Base-by-base conservation (phyloP, 2,113 vertebrate genomes). In the Mormyrus iriodes region DNA sequence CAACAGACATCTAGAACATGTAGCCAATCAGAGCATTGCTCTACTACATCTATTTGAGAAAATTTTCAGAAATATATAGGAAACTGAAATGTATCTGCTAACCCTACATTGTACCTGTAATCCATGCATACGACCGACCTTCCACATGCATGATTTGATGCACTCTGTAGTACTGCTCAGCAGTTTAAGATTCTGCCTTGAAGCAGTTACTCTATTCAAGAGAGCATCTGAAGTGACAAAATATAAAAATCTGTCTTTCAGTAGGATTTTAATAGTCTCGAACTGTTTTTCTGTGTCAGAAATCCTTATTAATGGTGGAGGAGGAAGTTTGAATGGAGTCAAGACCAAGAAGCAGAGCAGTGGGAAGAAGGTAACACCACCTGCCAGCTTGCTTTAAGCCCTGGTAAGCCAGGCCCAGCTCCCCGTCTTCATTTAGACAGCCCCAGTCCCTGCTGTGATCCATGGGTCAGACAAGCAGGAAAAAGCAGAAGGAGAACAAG, bases 341-440 rank as follows among this genome's bases (percentile, higher is more conserved):
- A 24, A 84, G 89, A 82, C 3, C 53, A 85, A 49, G 79, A 87
- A 86, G 51, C 49, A 87, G 79, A 88, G 58, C 84, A 90, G 35
- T 35, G 69, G 85, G 83, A 27, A 91, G 27, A 90, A 69, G 58
- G 91, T 88, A 88, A 0, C 51, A 93, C 94, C 93, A 99, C 98
- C 97, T 98, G 97, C 97, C 96, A 90, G 97, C 97, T 97, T 98
- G 96, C 93, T 99, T 99, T 95, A 99, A 95, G 89, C 97, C 97
- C 93, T 97, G 97, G 93, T 97, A 98, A 91, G 98, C 98, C 96
- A 99, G 93, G 92, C 96, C 97, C 92, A 99, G 97, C 92, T 99
- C 98, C 90, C 97, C 97, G 24, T 99, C 98, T 97, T 99, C 98
- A 92, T 99, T 98, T 94, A 98, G 95, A 92, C 95, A 96, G 82